Conservation (phyloP, 2,888 invertebrate genomes). For the Perdita meconis region DNA sequence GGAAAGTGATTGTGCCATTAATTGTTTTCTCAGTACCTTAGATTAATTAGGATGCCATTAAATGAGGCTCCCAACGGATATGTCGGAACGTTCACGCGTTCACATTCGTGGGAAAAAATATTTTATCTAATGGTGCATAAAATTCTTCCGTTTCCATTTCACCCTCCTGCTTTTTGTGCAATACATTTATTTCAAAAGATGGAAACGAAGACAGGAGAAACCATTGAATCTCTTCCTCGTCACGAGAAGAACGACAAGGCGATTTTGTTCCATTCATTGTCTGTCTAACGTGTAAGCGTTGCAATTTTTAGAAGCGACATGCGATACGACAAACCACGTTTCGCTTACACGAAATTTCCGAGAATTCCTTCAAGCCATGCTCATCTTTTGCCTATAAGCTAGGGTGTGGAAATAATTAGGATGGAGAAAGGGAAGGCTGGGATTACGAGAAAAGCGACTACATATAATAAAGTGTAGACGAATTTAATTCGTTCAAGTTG, state of each 20-base stretch:
- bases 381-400: slow-evolving; percentile 36
- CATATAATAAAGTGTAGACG: background rate
- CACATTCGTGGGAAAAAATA: no score
- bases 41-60: background rate
- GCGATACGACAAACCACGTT: slow-evolving; percentile 35
- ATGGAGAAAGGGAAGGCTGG: background rate
- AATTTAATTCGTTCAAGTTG: background rate
- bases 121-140: background rate
- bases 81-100: no score
- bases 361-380: slow-evolving; percentile 60
- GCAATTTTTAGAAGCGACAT: slow-evolving; percentile 56
- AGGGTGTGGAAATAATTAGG: slow-evolving; percentile 14
- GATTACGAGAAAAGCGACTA: slow-evolving; percentile 10
- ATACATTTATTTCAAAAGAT: slow-evolving; percentile 13
- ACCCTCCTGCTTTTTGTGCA: slow-evolving; percentile 31
- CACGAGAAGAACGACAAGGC: slow-evolving; percentile 16
- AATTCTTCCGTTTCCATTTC: slow-evolving; percentile 12
- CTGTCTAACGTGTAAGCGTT: slow-evolving; percentile 43
- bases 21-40: slow-evolving; percentile 5
- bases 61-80: background rate
- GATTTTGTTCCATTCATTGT: slow-evolving; percentile 7
- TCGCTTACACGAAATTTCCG: slow-evolving; percentile 37
- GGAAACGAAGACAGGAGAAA: slow-evolving; percentile 11
- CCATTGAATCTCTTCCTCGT: slow-evolving; percentile 4
- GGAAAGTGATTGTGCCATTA: slow-evolving; percentile 27